These are phyloP conservation scores for Heliocidaris erythrogramma DNA, from an alignment of 35 echinoderm and acorn worm genomes.

Conservation along the genomic window DNA sequence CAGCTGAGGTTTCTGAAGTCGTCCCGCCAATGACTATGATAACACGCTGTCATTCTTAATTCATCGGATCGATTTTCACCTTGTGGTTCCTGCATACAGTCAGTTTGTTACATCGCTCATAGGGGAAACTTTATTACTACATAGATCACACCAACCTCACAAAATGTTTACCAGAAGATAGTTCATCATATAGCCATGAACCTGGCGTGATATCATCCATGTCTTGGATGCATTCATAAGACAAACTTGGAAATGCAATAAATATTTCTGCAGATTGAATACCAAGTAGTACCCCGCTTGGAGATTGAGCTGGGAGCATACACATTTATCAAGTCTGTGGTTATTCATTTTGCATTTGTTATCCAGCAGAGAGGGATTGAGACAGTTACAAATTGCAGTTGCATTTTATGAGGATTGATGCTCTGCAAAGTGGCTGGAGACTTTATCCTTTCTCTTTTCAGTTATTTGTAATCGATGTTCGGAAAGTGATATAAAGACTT, in stretches of 20 bases:
- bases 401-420: background rate
- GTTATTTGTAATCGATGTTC: background rate
- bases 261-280: background rate
- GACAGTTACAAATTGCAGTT: background rate
- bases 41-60: background rate
- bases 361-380: background rate
- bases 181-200: background rate
- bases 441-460: background rate
- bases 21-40: background rate
- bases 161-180: background rate
- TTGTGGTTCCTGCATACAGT: background rate
- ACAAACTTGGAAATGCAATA: background rate
- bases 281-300: background rate
- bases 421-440: background rate
- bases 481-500: background rate
- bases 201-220: background rate
- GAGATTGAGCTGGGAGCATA: background rate
- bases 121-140: background rate
- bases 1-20: background rate
- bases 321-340: background rate
- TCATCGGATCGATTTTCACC: background rate
- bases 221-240: background rate
- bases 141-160: background rate
- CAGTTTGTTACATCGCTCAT: background rate
- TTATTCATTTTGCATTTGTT: background rate